Base-by-base conservation (phyloP, 1,140 invertebrate species). In the Danaus plexippus region DNA sequence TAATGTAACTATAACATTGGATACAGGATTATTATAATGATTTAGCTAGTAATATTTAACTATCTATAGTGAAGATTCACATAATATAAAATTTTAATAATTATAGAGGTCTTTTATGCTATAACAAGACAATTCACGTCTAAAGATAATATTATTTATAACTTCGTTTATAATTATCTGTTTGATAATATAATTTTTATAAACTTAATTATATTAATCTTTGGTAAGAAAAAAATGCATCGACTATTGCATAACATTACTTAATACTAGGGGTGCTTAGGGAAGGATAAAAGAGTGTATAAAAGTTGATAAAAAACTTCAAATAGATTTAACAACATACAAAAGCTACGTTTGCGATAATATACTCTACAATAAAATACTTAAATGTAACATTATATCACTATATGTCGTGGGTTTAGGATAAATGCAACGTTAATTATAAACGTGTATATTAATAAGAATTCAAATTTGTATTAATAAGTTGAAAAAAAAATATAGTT, bases 281-380 rank as follows among this genome's bases (percentile, higher is more conserved):
- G 83, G 77, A 83, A 83, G 75, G 77, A 73, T 85, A 86, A 81
- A 86, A 77, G 74, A 85, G 80, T 86, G 83, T 86, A 86, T 86
- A 85, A 86, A 86, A 86, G 77, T 84, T 77, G 66, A 71, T 86
- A 86, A 71, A 86, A 86, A 86, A 84, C 82, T 81, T 83, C 75
- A 78, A 80, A 82, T 80, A 80, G 76, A 79, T 83, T 78, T 83
- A 84, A 84, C 80, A 80, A 81, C 77, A 86, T 86, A 86, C 83
- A 86, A 86, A 86, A 86, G 79, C 83, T 86, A 86, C 83, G 65
- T 67, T n/a, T 59, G 64, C 75, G 69, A 65, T 56, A 56, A 50
- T 59, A 73, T 76, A 75, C 56, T 66, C 66, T 75, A 75, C 68
- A 69, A 69, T 79, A 73, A 80, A 69, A 57, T 75, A 80, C 73